Conservation (phyloP, 2,888 invertebrate species). For the Cephus pulcher region DNA sequence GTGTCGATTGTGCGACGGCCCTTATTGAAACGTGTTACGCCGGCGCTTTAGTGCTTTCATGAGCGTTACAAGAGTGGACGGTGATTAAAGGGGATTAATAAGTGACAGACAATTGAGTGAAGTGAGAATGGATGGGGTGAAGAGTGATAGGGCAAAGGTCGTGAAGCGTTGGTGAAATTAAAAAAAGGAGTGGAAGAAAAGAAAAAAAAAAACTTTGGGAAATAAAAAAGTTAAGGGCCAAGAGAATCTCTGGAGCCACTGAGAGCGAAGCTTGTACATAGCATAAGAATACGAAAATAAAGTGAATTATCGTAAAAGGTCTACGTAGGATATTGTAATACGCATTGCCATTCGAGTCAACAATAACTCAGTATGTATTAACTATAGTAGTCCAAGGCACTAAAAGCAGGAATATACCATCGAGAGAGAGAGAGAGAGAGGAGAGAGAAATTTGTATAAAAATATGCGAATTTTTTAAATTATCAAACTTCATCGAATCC, state of each 20-base stretch:
- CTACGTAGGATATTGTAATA: constrained; percentile 12
- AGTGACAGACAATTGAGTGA: not conserved
- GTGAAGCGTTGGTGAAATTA: not conserved
- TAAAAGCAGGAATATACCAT: constrained; percentile 2
- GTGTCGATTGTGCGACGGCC: not conserved
- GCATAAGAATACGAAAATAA: constrained; percentile 12
- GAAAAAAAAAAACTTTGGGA: not conserved
- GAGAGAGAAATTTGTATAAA: not conserved
- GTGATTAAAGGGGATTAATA: not conserved
- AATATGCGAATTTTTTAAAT: not conserved
- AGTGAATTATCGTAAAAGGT: constrained; percentile 15
- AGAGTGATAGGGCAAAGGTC: not conserved
- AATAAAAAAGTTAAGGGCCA: not conserved
- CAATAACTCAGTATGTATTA: not conserved
- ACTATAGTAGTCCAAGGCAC: constrained; percentile 15
- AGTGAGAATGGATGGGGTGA: not conserved
- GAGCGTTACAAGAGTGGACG: not conserved
- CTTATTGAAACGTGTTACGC: not conserved
- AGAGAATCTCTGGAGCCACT: constrained; percentile 13
- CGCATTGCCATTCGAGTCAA: constrained; percentile 6
- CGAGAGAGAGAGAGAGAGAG: not conserved
- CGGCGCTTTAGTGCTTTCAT: not conserved
- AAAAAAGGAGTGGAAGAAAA: not conserved
- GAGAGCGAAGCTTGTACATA: constrained; percentile 17
- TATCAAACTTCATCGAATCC: not conserved